These are phyloP conservation scores for Caenorhabditis sp. DNA, from an alignment of 2,888 invertebrate genomes.

Conservation along the genomic window DNA sequence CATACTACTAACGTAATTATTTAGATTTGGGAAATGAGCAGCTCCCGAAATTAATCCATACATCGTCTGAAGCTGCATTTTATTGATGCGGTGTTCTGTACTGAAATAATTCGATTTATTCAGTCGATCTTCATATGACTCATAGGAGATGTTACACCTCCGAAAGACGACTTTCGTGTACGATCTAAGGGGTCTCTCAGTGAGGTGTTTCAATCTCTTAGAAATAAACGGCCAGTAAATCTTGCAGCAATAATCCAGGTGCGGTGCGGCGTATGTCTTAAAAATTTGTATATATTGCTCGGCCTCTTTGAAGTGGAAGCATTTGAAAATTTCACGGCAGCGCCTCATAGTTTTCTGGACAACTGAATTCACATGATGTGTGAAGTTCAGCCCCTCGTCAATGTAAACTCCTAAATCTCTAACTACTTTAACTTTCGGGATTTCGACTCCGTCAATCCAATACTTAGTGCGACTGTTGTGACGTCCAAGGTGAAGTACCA, in stretches of 20 bases:
- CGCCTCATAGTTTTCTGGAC: not conserved
- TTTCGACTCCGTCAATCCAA: not conserved
- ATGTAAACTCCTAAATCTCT: not conserved
- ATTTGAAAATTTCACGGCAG: not conserved
- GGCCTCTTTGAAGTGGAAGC: not conserved
- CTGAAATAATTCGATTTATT: too few relatives aligned
- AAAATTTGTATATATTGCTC: not conserved
- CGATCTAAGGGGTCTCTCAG: not conserved
- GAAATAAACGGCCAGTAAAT: not conserved
- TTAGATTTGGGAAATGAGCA: too few relatives aligned
- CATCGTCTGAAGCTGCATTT: too few relatives aligned
- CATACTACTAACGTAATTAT: too few relatives aligned
- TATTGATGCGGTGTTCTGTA: too few relatives aligned
- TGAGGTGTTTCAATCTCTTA: not conserved
- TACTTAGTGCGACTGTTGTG: not conserved
- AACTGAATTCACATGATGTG: not conserved
- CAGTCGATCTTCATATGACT: too few relatives aligned
- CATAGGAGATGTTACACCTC: too few relatives aligned
- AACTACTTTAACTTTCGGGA: not conserved
- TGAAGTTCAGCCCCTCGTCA: not conserved
- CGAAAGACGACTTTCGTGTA: too few relatives aligned
- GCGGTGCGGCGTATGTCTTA: not conserved
- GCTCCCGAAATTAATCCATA: too few relatives aligned
- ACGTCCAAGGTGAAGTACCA: not conserved
- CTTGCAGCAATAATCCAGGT: not conserved